Evolutionary conservation across 2,888 invertebrate species (phyloP), one percentile per base, ranked within the genome.

Genomic region (Melitaea athalia): DNA sequence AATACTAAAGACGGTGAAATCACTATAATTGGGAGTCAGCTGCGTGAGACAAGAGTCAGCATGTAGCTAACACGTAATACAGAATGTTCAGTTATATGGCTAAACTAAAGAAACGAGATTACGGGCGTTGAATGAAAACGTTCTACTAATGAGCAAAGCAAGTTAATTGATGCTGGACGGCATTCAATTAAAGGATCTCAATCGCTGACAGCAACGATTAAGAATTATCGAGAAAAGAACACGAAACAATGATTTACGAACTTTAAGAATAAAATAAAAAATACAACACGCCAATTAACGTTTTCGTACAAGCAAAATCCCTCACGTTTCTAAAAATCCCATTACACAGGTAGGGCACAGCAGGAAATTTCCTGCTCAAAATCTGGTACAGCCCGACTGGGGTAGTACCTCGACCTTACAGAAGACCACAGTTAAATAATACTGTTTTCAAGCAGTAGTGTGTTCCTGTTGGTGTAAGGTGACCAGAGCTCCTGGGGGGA

Each of bases 111-210:
- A 87, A 86, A 84, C 61, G 71, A 70, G 88, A 85, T 88, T 87
- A 87, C 88, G 87, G 79, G 75, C 78, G 70, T 79, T 81, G 89
- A 86, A 89, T 89, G 88, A 85, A 83, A 89, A 89, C 85, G 85
- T 83, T 78, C 85, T 86, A 86, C 84, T 89, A 89, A 89, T 87
- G 89, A 89, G 87, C 82, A 82, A 81, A 81, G 85, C 83, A 72
- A 85, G 84, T 87, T 88, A 88, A 89, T 68, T 68, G 45, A 63
- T 45, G 31, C 33, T 24, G 61, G 52, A 31, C 53, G 38, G 61
- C 53, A 61, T 61, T 52, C 42, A 52, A 43, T 38, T 68, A 59
- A 67, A 59, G 59, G 74, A 76, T 75, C 76, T 79, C 79, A 80
- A 81, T 82, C 80, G 77, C 82, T 83, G 85, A 87, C 86, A 87